Evolutionary conservation across 2,888 invertebrate genomes (phyloP).

Genomic region (Lomographa bimaculata): DNA sequence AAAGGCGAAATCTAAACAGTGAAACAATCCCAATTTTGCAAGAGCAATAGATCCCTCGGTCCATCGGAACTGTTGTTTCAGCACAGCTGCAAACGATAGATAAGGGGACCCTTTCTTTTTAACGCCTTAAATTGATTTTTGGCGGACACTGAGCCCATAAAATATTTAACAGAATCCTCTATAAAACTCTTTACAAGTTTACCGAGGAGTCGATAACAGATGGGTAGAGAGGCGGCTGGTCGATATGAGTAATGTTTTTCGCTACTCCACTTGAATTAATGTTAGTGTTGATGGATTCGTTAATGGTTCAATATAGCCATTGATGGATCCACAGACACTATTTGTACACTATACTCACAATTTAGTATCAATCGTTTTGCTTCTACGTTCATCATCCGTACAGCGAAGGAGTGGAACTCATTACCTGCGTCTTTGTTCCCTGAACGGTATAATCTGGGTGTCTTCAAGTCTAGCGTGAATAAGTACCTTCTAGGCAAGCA

Average conservation of each 20-base stretch:
- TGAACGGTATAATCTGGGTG: too few relatives aligned
- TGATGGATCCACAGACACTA: too few relatives aligned
- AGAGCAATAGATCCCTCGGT: constrained; percentile 29
- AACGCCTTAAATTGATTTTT: constrained; percentile 71
- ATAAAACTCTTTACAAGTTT: constrained; percentile 46
- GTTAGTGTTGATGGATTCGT: too few relatives aligned
- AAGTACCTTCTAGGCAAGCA: too few relatives aligned
- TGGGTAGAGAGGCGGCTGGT: constrained; percentile 8
- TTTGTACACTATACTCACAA: too few relatives aligned
- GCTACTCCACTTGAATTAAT: too few relatives aligned
- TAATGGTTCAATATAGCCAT: too few relatives aligned
- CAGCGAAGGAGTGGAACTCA: too few relatives aligned
- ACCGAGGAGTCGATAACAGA: constrained; percentile 38
- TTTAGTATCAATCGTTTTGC: too few relatives aligned
- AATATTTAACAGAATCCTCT: constrained; percentile 59
- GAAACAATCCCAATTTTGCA: constrained; percentile 24
- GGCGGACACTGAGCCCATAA: constrained; percentile 54
- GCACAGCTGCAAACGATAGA: constrained; percentile 63
- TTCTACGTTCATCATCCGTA: too few relatives aligned
- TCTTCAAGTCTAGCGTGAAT: too few relatives aligned
- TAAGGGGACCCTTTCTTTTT: constrained; percentile 71
- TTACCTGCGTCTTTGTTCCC: too few relatives aligned
- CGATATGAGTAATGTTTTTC: not conserved
- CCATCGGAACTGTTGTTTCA: constrained; percentile 55
- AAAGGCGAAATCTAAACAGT: constrained; percentile 23